Evolutionary conservation across 2,797 vertebrate species (phyloP), one percentile per base, ranked within the genome.

Genomic region (Orientallactaga sibirica): DNA sequence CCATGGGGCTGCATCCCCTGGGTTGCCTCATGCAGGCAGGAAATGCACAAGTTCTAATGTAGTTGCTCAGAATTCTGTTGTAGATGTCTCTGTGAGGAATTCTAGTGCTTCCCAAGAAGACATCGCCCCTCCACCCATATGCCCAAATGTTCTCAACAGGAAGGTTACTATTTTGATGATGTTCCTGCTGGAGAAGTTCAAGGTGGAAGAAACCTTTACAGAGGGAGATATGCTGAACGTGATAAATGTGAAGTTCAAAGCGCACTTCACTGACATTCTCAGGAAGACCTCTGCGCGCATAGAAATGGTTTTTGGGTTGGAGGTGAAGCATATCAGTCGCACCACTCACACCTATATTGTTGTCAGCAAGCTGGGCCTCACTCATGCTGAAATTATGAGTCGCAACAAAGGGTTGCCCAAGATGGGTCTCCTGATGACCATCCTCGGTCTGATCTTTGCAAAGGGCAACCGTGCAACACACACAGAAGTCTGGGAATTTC

Each of bases 261-360:
- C 19, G 52, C 86, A 80, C 2, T 96, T 94, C 37, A 22, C 95
- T 14, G 80, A 95, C 43, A 86, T 91, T 48, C 16, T 95, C 2
- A 80, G 52, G 19, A 88, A 37, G 83, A 8, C 48, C 33, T 41
- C 16, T 0, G 25, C 71, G 1, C 9, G 3, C 37, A 0, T 94
- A n/a, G 67, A 91, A 48, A 24, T 89, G 70, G 7, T 91, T 16
- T 91, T 89, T 41, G 86, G 84, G 5, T 62, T 93, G 7, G 29
- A 87, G 2, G 3, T 95, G 20, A 91, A 89, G 84, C 22, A 84
- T 43, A 43, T 22, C 2, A 4, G 66, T 15, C 1, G 5, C 29
- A 68, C 2, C 8, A 12, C 1, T 41, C 33, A 70, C 10, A 29
- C 18, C 22, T 87, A 85, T 22, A 7, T 11, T 2, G 24, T 94